Conservation (phyloP, 2,113 vertebrate species). For the Cariama cristata region DNA sequence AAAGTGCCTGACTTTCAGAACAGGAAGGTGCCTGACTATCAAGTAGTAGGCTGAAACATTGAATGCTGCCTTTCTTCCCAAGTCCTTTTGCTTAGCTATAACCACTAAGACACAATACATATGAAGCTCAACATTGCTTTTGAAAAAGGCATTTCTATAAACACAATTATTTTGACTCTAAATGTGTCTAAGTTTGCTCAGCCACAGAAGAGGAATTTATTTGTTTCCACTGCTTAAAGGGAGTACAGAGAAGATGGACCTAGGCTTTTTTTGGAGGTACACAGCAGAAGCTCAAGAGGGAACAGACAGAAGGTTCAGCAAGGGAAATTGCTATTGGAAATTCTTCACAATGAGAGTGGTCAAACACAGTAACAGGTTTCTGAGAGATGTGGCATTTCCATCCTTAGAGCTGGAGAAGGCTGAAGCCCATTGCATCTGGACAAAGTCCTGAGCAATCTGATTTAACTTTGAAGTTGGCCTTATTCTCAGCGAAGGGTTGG, state of each 20-base stretch:
- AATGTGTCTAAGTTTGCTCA: neutral
- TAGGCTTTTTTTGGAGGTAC: neutral
- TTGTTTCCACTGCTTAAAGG: neutral
- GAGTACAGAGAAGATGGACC: neutral
- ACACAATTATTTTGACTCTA: neutral
- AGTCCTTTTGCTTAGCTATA: neutral
- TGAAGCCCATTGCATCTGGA: neutral
- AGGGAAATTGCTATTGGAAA: neutral
- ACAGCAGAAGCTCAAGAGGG: neutral
- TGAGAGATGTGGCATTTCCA: neutral
- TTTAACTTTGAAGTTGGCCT: neutral
- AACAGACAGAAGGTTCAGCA: neutral
- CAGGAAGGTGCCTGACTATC: neutral
- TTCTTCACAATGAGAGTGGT: neutral
- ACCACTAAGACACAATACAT: neutral
- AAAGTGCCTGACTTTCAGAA: neutral
- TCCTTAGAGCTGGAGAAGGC: neutral
- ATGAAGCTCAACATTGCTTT: neutral
- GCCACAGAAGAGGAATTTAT: neutral
- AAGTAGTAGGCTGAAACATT: neutral
- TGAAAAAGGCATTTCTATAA: neutral
- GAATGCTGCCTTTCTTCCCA: neutral
- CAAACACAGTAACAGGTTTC: neutral
- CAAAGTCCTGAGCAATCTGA: neutral
- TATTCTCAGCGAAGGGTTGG: neutral